These are phyloP conservation scores for Octodon degus DNA, from an alignment of 2,113 vertebrate species.

Conservation along the genomic window DNA sequence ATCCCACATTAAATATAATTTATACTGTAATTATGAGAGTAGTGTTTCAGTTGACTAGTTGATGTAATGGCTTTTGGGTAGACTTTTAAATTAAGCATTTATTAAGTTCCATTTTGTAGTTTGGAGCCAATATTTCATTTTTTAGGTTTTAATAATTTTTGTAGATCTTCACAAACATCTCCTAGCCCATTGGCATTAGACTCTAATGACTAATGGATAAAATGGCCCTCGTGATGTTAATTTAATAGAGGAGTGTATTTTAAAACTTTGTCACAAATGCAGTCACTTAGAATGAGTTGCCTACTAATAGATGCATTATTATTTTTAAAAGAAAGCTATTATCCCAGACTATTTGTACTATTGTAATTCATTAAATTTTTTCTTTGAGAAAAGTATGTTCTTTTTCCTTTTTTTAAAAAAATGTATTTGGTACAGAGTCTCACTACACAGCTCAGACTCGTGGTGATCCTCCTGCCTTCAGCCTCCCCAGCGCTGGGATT, in stretches of 20 bases:
- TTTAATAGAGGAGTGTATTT: background rate
- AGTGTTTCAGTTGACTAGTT: slow-evolving; percentile 22
- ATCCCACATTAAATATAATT: slow-evolving; percentile 56
- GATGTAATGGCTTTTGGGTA: slow-evolving; percentile 58
- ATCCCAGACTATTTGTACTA: slow-evolving; percentile 10
- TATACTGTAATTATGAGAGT: slow-evolving; percentile 53
- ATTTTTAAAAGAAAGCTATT: background rate
- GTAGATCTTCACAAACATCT: slow-evolving; percentile 45
- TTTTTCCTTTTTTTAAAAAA: background rate
- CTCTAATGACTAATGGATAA: slow-evolving; percentile 32
- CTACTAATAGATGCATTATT: background rate
- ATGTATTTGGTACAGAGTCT: too few relatives aligned
- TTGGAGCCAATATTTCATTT: background rate
- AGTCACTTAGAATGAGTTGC: slow-evolving; percentile 33
- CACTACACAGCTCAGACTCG: too few relatives aligned
- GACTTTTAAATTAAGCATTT: slow-evolving; percentile 54
- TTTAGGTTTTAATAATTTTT: slow-evolving; percentile 49
- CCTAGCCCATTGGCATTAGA: background rate
- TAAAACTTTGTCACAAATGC: background rate
- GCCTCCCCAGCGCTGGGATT: too few relatives aligned
- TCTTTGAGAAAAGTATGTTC: background rate
- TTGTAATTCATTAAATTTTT: background rate
- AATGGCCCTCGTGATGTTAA: slow-evolving; percentile 38
- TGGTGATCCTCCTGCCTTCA: too few relatives aligned
- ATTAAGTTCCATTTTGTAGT: slow-evolving; percentile 65